These are phyloP conservation scores for Scaptomyza graminum DNA, from an alignment of 1,140 invertebrate species.

Conservation along the genomic window DNA sequence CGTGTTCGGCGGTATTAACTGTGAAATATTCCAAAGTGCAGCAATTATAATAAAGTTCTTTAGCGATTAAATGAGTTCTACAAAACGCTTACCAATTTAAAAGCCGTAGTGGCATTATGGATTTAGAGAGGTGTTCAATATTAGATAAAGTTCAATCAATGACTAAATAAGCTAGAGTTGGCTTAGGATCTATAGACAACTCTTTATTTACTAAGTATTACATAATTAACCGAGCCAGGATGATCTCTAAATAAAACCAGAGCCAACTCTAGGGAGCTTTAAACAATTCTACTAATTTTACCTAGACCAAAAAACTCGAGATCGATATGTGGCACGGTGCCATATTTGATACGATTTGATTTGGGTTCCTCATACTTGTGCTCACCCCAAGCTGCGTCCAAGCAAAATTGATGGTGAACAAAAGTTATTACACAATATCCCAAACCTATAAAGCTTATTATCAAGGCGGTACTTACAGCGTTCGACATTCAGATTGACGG, in stretches of 20 bases:
- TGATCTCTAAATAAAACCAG: background rate
- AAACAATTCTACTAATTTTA: constrained; percentile 32
- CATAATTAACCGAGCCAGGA: too few species aligned
- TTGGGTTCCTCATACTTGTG: constrained; percentile 72
- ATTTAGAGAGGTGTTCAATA: background rate
- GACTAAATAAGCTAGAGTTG: background rate
- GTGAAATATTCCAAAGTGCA: background rate
- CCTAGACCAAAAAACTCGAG: constrained; percentile 83
- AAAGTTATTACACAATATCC: background rate
- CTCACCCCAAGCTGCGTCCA: constrained; percentile 84
- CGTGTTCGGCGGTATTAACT: constrained; percentile 82
- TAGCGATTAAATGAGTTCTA: background rate
- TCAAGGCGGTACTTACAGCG: constrained; percentile 86
- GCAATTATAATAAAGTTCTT: background rate
- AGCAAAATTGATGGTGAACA: constrained; percentile 14
- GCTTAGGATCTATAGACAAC: background rate
- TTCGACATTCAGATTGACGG: constrained; percentile 89
- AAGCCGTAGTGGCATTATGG: background rate
- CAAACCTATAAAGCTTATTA: background rate
- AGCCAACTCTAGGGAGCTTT: too few species aligned
- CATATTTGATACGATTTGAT: constrained; percentile 77
- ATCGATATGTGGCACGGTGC: constrained; percentile 81
- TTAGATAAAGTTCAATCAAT: background rate
- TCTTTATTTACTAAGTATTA: background rate
- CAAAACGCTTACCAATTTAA: background rate